phyloP scores from a whole-genome alignment of 37 sponge, comb jelly and placozoan species.

The Haliclona indistincta region DNA sequence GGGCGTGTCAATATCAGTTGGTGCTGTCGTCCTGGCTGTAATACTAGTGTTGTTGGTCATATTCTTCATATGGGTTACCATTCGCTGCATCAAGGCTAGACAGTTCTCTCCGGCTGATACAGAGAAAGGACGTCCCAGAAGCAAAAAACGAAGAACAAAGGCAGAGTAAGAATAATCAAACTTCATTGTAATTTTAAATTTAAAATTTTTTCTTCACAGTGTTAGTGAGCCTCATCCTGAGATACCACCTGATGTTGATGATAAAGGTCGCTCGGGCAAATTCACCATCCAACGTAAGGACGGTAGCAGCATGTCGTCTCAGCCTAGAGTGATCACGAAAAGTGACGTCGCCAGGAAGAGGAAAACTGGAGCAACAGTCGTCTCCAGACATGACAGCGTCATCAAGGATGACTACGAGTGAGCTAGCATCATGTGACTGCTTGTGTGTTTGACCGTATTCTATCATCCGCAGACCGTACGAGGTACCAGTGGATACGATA shows the following conservation, averaged over 20 bases:
- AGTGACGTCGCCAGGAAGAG: slow-evolving; percentile 43
- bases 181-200: background rate
- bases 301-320: slow-evolving; percentile 18
- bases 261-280: slow-evolving; percentile 29
- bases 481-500: too few relatives aligned
- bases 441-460: too few relatives aligned
- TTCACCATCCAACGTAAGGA: slow-evolving; percentile 22
- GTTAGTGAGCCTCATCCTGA: slow-evolving; percentile 56
- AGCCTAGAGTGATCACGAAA: slow-evolving; percentile 38
- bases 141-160: background rate
- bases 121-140: background rate
- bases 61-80: background rate
- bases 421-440: background rate
- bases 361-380: slow-evolving; percentile 19
- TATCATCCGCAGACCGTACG: too few relatives aligned
- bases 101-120: background rate
- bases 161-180: background rate
- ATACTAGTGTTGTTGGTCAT: background rate
- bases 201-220: slow-evolving; percentile 7
- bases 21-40: background rate
- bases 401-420: background rate
- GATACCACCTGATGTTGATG: slow-evolving; percentile 34
- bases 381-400: background rate
- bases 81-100: background rate
- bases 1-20: slow-evolving; percentile 1